Evolutionary conservation across 2,113 vertebrate species (phyloP).

Genomic region (Dromaius novaehollandiae): DNA sequence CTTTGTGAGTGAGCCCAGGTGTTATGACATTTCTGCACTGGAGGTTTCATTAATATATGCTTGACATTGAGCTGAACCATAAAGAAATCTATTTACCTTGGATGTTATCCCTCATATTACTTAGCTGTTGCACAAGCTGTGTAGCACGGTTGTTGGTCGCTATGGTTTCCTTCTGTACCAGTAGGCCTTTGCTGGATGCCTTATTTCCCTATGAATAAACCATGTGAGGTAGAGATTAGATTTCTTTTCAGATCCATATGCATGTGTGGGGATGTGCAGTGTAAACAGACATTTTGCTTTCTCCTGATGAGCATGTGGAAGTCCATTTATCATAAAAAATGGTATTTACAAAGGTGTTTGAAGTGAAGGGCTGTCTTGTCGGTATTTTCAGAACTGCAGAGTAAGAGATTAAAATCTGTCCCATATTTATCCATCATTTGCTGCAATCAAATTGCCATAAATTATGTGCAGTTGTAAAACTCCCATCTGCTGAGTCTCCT

Average conservation of each 20-base stretch:
- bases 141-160: slow-evolving; percentile 79
- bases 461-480: slow-evolving; percentile 10
- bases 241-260: slow-evolving; percentile 27
- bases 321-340: slow-evolving; percentile 34
- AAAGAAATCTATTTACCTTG: slow-evolving; percentile 81
- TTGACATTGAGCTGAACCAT: slow-evolving; percentile 14
- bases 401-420: slow-evolving; percentile 25
- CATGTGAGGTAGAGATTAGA: slow-evolving; percentile 57
- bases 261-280: background rate
- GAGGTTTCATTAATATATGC: background rate
- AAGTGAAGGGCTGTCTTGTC: background rate
- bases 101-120: slow-evolving; percentile 79
- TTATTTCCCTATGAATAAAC: slow-evolving; percentile 80
- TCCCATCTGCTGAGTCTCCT: background rate
- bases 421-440: slow-evolving; percentile 6
- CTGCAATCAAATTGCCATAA: slow-evolving; percentile 24
- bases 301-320: background rate
- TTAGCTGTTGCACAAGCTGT: slow-evolving; percentile 81
- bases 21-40: background rate
- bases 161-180: slow-evolving; percentile 79
- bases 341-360: slow-evolving; percentile 4
- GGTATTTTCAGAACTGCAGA: slow-evolving; percentile 9
- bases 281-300: slow-evolving; percentile 41
- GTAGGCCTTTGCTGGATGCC: slow-evolving; percentile 72
- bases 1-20: background rate